Evolutionary conservation across 2,113 vertebrate species (phyloP).

Genomic region (Oncorhynchus masou): DNA sequence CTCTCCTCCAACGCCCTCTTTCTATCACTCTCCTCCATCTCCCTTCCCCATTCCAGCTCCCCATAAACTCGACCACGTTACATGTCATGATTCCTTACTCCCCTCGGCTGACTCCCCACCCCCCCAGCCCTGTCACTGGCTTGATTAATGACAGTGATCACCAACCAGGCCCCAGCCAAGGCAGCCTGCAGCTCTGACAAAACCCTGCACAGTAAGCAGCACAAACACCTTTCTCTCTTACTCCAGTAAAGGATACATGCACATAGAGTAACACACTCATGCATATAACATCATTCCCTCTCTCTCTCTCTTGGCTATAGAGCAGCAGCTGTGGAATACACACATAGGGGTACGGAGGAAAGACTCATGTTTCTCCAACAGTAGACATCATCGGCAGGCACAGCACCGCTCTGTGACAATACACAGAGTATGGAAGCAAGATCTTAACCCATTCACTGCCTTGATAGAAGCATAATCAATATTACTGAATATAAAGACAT

Average conservation of each 20-base stretch:
- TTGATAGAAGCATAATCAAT: neutral
- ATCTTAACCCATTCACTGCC: neutral
- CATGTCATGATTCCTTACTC: neutral
- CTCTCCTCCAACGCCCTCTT: neutral
- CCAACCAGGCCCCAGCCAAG: slow-evolving; percentile 69
- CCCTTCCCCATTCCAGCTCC: slow-evolving; percentile 18
- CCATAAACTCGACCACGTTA: slow-evolving; percentile 20
- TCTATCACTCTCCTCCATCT: slow-evolving; percentile 27
- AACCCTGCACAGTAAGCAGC: slow-evolving; percentile 55
- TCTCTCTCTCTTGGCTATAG: slow-evolving; percentile 18
- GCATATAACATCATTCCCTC: neutral
- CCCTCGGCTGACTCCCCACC: slow-evolving; percentile 3
- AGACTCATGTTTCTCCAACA: slow-evolving; percentile 12
- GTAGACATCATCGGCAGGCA: slow-evolving; percentile 35
- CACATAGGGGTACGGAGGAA: slow-evolving; percentile 18
- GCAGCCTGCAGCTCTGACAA: slow-evolving; percentile 65
- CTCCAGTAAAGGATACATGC: slow-evolving; percentile 41
- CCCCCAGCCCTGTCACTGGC: slow-evolving; percentile 64
- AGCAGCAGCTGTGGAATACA: neutral
- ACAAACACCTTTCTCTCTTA: slow-evolving; percentile 25
- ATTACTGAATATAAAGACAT: no score
- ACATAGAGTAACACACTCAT: slow-evolving; percentile 15
- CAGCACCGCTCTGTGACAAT: slow-evolving; percentile 7
- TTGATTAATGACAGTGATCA: slow-evolving; percentile 82
- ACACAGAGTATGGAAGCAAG: neutral